These are phyloP conservation scores for Gymnothorax reevesii DNA, from an alignment of 2,797 vertebrate genomes.

Conservation along the genomic window DNA sequence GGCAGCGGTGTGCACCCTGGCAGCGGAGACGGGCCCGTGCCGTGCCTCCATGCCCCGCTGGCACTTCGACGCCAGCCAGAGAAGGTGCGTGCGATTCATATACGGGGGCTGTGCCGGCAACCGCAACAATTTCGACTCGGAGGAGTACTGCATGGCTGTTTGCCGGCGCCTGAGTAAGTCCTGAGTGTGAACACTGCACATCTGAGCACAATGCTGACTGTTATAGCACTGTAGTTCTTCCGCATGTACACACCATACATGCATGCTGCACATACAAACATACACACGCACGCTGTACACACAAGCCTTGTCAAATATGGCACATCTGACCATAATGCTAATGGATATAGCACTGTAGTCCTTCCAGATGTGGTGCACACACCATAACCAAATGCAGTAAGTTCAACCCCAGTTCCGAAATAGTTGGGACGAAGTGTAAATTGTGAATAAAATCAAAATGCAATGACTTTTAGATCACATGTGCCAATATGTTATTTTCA, in stretches of 20 bases:
- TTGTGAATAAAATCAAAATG: no score
- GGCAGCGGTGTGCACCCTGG: slow-evolving; percentile 96
- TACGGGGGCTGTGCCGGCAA: slow-evolving; percentile 89
- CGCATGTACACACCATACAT: not conserved
- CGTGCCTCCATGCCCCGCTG: slow-evolving; percentile 93
- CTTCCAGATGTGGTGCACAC: no score
- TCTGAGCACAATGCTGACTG: not conserved
- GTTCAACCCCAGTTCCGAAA: no score
- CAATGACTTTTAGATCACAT: no score
- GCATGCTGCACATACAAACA: not conserved
- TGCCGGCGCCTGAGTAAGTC: slow-evolving; percentile 97
- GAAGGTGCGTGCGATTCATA: slow-evolving; percentile 91
- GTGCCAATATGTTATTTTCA: no score
- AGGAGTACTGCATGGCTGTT: slow-evolving; percentile 98
- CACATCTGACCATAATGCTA: no score
- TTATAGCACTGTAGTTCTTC: not conserved
- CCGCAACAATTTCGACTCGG: slow-evolving; percentile 78
- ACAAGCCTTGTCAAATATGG: no score
- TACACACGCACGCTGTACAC: not conserved
- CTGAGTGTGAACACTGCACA: slow-evolving; percentile 2
- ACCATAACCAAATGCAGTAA: no score
- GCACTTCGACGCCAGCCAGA: slow-evolving; percentile 90
- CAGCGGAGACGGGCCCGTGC: slow-evolving; percentile 94
- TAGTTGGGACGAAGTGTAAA: no score
- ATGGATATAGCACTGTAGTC: no score